Conservation (phyloP, 1,140 invertebrate species). For the Sweltsa coloradensis region DNA sequence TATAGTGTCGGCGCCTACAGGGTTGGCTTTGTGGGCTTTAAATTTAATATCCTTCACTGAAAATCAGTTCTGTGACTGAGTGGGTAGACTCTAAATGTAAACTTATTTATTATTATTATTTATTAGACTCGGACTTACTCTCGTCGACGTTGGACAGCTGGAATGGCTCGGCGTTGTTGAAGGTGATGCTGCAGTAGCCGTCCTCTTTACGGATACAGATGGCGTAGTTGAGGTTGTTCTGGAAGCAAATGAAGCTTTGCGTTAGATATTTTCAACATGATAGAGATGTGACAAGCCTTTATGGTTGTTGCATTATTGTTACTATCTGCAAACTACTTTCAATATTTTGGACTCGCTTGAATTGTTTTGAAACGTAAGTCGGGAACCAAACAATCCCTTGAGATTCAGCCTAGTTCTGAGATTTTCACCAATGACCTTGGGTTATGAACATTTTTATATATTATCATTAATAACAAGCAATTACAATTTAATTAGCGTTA, state of each 20-base stretch:
- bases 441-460: too few species aligned
- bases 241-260: conserved; percentile 27
- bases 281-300: background rate
- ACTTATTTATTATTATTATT: conserved; percentile 1
- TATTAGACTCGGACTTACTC: conserved; percentile 24
- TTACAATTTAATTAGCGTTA: too few species aligned
- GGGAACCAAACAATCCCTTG: too few species aligned
- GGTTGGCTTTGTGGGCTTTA: background rate
- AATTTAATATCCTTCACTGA: too few species aligned
- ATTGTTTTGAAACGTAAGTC: too few species aligned
- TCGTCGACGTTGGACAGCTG: conserved; percentile 50
- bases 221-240: conserved; percentile 71
- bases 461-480: too few species aligned
- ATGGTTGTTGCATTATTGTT: too few species aligned
- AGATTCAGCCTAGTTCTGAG: too few species aligned
- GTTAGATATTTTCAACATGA: background rate
- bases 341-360: too few species aligned
- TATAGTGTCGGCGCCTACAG: background rate
- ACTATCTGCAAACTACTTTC: too few species aligned
- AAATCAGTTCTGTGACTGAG: too few species aligned
- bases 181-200: conserved; percentile 51
- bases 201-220: conserved; percentile 52
- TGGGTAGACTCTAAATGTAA: background rate
- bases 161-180: conserved; percentile 41
- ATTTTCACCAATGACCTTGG: too few species aligned